Evolutionary conservation across 2,113 vertebrate genomes (phyloP).

Genomic region (Pteronura brasiliensis): DNA sequence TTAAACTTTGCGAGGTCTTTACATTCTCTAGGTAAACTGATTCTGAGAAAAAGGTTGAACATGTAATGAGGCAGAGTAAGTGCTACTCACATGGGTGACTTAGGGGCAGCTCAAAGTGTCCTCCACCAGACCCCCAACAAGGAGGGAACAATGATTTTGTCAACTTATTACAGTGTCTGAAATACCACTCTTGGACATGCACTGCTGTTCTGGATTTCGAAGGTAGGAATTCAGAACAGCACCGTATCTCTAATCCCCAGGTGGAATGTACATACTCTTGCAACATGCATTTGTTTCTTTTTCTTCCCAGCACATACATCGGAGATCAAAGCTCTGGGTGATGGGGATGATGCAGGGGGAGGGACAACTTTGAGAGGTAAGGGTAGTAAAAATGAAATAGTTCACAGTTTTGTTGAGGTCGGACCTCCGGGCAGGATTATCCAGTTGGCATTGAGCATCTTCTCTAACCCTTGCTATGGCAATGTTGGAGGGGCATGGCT

Average conservation of each 20-base stretch:
- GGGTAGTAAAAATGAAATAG: background rate
- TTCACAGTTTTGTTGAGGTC: background rate
- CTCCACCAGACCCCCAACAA: background rate
- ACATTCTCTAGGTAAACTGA: background rate
- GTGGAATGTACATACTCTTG: background rate
- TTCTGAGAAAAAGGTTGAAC: background rate
- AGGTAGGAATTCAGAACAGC: background rate
- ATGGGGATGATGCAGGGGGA: background rate
- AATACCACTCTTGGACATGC: background rate
- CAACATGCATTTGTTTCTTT: background rate
- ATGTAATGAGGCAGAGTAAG: background rate
- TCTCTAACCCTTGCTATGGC: background rate
- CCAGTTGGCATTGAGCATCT: background rate
- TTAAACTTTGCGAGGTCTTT: constrained; percentile 15
- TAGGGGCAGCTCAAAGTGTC: background rate
- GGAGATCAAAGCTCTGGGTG: background rate
- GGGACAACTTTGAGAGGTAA: background rate
- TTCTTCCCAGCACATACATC: background rate
- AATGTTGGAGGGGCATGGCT: background rate
- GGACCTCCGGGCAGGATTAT: background rate
- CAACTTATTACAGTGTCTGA: background rate
- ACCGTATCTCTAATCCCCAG: background rate
- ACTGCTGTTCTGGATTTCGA: background rate
- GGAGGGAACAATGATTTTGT: background rate
- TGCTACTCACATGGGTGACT: background rate